Percentiles rank a stretch among this genome's conserved stretches.
phyloP scores from a whole-genome alignment of 2,113 vertebrate genomes.

The Connochaetes taurinus region DNA sequence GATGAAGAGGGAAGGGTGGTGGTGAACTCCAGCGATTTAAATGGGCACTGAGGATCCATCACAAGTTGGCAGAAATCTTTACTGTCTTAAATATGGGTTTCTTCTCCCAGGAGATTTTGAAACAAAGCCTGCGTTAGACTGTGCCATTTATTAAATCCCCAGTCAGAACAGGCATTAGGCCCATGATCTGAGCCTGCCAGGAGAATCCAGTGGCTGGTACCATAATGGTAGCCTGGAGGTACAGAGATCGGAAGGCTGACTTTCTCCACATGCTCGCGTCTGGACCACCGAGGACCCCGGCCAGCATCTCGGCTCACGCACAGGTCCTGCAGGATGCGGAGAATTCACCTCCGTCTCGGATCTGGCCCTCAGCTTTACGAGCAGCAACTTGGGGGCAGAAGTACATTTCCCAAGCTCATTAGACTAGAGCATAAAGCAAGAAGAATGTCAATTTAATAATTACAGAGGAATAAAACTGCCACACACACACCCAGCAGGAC shows the following conservation, averaged over 20 bases:
- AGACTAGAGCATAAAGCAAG: constrained; percentile 4
- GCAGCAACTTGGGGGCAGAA: not conserved
- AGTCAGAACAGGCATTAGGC: not conserved
- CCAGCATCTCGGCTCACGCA: not conserved
- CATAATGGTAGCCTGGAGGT: not conserved
- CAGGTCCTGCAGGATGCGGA: not conserved
- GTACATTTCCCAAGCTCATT: constrained; percentile 40
- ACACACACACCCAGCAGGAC: not conserved
- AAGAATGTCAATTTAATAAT: constrained; percentile 2
- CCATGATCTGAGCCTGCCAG: not conserved
- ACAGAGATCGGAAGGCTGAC: not conserved
- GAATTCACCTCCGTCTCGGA: not conserved
- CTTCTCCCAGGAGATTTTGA: not conserved
- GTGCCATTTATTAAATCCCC: constrained; percentile 42
- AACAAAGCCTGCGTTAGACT: constrained; percentile 32
- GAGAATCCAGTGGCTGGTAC: not conserved
- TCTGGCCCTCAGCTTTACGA: constrained; percentile 15
- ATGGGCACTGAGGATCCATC: fast-evolving
- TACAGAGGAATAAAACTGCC: not conserved
- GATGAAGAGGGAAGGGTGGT: fast-evolving
- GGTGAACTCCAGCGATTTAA: fast-evolving
- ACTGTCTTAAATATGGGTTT: not conserved
- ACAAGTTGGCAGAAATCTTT: not conserved
- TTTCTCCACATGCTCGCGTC: not conserved
- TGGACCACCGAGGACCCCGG: not conserved